phyloP scores from a whole-genome alignment of 2,797 vertebrate genomes.

The Euthynnus affinis region DNA sequence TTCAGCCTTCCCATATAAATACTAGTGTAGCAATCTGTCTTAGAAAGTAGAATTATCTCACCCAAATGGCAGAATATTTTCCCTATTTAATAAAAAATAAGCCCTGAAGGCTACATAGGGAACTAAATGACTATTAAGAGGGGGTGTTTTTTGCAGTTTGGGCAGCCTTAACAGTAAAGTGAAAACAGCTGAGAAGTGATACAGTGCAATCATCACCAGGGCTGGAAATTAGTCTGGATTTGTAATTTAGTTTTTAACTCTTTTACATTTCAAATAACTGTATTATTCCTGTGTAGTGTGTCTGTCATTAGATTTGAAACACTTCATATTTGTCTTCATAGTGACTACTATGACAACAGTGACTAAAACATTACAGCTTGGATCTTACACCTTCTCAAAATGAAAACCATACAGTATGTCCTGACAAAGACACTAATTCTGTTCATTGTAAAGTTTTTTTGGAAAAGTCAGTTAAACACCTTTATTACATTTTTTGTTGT shows the following conservation, averaged over 20 bases:
- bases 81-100: constrained; percentile 63
- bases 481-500: background rate
- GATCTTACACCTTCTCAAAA: constrained; percentile 17
- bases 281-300: background rate
- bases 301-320: constrained; percentile 16
- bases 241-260: constrained; percentile 29
- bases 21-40: constrained; percentile 1
- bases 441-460: background rate
- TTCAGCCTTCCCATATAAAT: constrained; percentile 17
- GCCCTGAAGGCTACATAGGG: constrained; percentile 42
- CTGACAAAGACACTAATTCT: background rate
- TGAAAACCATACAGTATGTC: constrained; percentile 17
- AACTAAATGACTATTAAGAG: constrained; percentile 53
- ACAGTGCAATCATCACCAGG: constrained; percentile 42
- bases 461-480: constrained; percentile 13
- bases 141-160: constrained; percentile 19
- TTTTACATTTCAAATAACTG: constrained; percentile 1
- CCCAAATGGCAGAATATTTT: constrained; percentile 45
- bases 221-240: constrained; percentile 45
- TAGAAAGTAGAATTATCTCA: constrained; percentile 47
- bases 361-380: constrained; percentile 8
- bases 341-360: background rate
- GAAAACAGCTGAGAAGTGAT: constrained; percentile 61
- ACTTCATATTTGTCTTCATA: background rate
- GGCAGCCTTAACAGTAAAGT: constrained; percentile 53